Conservation (phyloP, 2,888 invertebrate species). For the Erpobdella octoculata region DNA sequence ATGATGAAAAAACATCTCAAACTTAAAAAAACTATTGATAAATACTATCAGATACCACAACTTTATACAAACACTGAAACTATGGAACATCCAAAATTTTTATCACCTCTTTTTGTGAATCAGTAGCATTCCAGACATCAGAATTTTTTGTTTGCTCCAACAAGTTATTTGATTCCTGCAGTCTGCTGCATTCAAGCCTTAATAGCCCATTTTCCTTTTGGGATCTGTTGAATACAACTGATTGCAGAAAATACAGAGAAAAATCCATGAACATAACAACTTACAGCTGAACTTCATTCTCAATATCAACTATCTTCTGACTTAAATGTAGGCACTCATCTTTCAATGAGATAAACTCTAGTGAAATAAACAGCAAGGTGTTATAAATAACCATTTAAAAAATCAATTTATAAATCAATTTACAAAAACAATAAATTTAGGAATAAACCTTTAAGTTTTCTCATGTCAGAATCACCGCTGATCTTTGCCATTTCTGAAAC, state of each 20-base stretch:
- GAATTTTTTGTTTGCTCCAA: conserved; percentile 48
- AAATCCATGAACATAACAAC: background rate
- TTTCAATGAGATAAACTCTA: conserved; percentile 49
- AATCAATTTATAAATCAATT: too few species aligned
- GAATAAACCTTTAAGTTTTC: too few species aligned
- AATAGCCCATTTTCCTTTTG: conserved; percentile 49
- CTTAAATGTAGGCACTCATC: conserved; percentile 51
- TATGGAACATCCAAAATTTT: conserved; percentile 43
- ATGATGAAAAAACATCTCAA: conserved; percentile 31
- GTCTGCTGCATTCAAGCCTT: conserved; percentile 48
- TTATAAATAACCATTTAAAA: too few species aligned
- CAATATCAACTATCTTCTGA: conserved; percentile 49
- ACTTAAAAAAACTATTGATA: too few species aligned
- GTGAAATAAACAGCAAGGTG: too few species aligned
- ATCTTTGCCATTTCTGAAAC: too few species aligned
- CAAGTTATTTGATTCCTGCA: conserved; percentile 49
- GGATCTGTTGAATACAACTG: conserved; percentile 41
- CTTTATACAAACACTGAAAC: background rate
- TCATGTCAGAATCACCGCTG: too few species aligned
- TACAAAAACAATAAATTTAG: too few species aligned
- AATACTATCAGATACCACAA: too few species aligned
- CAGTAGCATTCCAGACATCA: conserved; percentile 48
- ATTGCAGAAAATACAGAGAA: background rate
- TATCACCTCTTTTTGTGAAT: conserved; percentile 49
- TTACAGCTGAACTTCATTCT: conserved; percentile 49